Percentiles rank a stretch among this genome's conserved stretches.
These are phyloP conservation scores for Pseudopodoces humilis DNA, from an alignment of 2,113 vertebrate genomes.

Conservation along the genomic window DNA sequence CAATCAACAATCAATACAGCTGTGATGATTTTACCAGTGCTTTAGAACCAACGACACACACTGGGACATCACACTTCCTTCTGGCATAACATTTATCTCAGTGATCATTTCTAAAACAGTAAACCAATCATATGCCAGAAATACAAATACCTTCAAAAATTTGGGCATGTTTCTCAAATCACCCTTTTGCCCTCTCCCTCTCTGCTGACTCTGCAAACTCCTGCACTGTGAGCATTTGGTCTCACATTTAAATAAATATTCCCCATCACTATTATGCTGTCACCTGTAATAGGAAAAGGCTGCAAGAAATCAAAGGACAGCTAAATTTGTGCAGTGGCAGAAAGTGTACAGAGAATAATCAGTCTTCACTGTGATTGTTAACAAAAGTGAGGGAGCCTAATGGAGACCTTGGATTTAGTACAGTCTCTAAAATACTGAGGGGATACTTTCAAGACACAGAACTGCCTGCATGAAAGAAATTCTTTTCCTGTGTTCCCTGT, in stretches of 20 bases:
- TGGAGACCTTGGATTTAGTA: conserved; percentile 50
- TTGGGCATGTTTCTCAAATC: conserved; percentile 22
- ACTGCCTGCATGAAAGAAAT: neutral
- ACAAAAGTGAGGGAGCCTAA: conserved; percentile 52
- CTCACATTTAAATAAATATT: conserved; percentile 69
- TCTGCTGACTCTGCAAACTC: conserved; percentile 49
- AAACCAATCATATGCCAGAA: neutral
- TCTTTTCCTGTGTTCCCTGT: neutral
- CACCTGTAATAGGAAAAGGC: conserved; percentile 68
- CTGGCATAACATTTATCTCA: neutral
- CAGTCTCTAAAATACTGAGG: conserved; percentile 23
- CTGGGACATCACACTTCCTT: neutral
- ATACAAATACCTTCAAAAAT: conserved; percentile 38
- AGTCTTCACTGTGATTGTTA: conserved; percentile 47
- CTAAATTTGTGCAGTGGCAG: conserved; percentile 49
- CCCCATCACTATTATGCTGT: conserved; percentile 65
- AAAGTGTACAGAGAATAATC: conserved; percentile 57
- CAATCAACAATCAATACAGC: neutral
- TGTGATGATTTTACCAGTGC: neutral
- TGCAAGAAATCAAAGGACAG: conserved; percentile 66
- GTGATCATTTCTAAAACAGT: neutral
- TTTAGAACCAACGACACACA: neutral
- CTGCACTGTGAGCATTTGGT: conserved; percentile 23
- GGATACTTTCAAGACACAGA: neutral
- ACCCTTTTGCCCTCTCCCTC: neutral